phyloP scores from a whole-genome alignment of 1,140 invertebrate species.

The Trachymyrmex cornetzi region DNA sequence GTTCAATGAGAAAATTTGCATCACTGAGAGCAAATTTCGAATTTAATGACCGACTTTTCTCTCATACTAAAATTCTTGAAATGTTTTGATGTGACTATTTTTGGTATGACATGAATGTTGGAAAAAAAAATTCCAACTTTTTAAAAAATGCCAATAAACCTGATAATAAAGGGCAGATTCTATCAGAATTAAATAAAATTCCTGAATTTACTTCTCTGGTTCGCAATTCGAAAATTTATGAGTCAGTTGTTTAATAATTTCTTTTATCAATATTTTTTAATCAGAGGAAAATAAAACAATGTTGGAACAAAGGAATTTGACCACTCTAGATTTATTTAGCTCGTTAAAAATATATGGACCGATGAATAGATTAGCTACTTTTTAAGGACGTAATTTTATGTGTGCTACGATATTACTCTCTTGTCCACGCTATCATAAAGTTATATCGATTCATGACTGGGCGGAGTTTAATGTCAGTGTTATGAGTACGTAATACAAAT shows the following conservation, averaged over 20 bases:
- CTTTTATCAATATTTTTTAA: not conserved
- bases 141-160: not conserved
- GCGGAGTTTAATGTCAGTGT: conserved; percentile 44
- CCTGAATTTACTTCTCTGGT: not conserved
- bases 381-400: conserved; percentile 34
- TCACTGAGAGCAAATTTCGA: not conserved
- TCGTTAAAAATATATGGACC: not conserved
- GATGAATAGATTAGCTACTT: conserved; percentile 7
- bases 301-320: not conserved
- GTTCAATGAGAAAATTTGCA: not conserved
- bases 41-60: not conserved
- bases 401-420: conserved; percentile 5
- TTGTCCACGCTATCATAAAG: conserved; percentile 53
- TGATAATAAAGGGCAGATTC: not conserved
- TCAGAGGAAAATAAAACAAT: not conserved
- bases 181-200: conserved; percentile 1
- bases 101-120: not conserved
- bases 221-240: not conserved
- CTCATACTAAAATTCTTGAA: not conserved
- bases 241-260: conserved; percentile 4
- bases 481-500: conserved; percentile 58
- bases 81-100: not conserved
- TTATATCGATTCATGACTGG: conserved; percentile 50
- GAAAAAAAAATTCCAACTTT: conserved; percentile 9
- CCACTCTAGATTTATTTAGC: not conserved